Evolutionary conservation across 2,113 vertebrate genomes (phyloP).

Genomic region (Arizona elegans): DNA sequence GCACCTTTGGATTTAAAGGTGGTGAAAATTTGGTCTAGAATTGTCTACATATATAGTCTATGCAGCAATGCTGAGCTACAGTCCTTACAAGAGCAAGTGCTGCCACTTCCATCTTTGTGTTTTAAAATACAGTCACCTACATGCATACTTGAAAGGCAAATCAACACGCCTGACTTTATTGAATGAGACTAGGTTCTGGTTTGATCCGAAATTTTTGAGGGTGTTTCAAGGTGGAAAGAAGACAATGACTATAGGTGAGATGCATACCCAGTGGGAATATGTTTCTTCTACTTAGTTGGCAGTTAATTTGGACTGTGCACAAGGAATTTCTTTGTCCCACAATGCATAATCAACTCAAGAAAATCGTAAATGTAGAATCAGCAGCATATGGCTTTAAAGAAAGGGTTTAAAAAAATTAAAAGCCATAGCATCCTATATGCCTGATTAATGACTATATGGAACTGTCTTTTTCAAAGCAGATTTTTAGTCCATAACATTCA

Average conservation of each 20-base stretch:
- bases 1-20: not conserved
- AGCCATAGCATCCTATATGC: not conserved
- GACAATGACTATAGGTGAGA: too few relatives aligned
- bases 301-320: not conserved
- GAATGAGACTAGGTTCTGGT: not conserved
- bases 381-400: not conserved
- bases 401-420: not conserved
- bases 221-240: too few relatives aligned
- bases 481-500: not conserved
- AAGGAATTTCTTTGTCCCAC: not conserved
- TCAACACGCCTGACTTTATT: not conserved
- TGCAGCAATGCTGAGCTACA: too few relatives aligned
- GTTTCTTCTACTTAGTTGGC: not conserved
- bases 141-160: not conserved
- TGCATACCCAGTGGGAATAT: not conserved
- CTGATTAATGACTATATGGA: not conserved
- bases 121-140: not conserved
- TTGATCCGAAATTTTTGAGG: not conserved
- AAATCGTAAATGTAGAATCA: not conserved
- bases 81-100: not conserved
- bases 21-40: not conserved
- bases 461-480: not conserved
- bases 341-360: not conserved
- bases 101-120: not conserved
- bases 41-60: not conserved